Percentiles rank a stretch among this genome's conserved stretches.
phyloP scores from a whole-genome alignment of 2,113 vertebrate genomes.

The Cryptotis parvus region DNA sequence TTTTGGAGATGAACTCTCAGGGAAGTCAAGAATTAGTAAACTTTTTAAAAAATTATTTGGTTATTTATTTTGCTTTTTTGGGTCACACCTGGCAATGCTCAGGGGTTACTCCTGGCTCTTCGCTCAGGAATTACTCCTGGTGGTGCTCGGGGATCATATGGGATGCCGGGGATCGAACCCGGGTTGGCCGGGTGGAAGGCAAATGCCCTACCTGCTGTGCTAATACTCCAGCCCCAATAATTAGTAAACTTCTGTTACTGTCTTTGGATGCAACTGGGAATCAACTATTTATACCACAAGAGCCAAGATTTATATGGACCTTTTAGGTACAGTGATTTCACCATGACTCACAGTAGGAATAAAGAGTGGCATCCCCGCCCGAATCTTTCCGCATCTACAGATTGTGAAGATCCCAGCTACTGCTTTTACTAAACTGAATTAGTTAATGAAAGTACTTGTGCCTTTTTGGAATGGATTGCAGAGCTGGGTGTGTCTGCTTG shows the following conservation, averaged over 20 bases:
- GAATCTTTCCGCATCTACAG: background rate
- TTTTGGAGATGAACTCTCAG: conserved; percentile 57
- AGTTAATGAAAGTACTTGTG: background rate
- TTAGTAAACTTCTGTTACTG: conserved; percentile 52
- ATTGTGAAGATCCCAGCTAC: background rate
- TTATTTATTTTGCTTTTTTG: too few species aligned
- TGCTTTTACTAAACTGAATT: conserved; percentile 34
- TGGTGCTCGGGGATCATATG: too few species aligned
- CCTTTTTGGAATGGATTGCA: background rate
- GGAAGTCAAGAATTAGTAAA: conserved; percentile 51
- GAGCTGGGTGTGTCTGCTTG: background rate
- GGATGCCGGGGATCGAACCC: too few species aligned
- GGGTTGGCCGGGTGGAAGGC: too few species aligned
- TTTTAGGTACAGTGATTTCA: conserved; percentile 27
- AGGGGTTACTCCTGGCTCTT: too few species aligned
- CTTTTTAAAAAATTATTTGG: too few species aligned
- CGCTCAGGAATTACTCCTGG: too few species aligned
- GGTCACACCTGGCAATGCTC: too few species aligned
- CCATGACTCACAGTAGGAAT: background rate
- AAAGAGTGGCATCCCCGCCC: background rate
- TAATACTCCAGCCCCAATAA: too few species aligned
- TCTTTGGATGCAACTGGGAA: conserved; percentile 35
- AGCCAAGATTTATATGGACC: conserved; percentile 48
- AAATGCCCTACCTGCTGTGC: too few species aligned
- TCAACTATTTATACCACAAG: conserved; percentile 10